These are phyloP conservation scores for Microdon myrmicae DNA, from an alignment of 2,888 invertebrate species.

Conservation along the genomic window DNA sequence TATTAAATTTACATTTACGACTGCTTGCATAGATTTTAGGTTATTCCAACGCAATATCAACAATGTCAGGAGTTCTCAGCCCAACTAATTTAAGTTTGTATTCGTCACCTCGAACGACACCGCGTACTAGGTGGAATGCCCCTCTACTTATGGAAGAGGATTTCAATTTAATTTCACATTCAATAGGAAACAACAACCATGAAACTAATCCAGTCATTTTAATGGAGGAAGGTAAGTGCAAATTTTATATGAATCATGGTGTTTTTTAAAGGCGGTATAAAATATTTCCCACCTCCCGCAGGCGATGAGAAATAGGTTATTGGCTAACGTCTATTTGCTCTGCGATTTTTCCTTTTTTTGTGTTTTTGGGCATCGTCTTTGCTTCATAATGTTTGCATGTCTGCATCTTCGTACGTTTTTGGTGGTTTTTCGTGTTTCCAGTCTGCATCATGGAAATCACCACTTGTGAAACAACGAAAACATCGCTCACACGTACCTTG, in stretches of 20 bases:
- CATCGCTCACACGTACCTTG: too few species aligned
- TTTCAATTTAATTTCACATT: constrained; percentile 90
- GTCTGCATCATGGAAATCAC: too few species aligned
- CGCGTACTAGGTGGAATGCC: constrained; percentile 84
- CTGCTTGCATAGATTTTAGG: constrained; percentile 81
- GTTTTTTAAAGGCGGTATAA: too few species aligned
- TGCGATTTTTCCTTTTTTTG: too few species aligned
- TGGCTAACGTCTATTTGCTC: too few species aligned
- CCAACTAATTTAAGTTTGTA: constrained; percentile 88
- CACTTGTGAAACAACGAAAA: too few species aligned
- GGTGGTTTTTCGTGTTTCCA: too few species aligned
- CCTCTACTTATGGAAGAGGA: constrained; percentile 94
- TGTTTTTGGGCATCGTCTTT: too few species aligned
- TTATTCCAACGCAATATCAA: constrained; percentile 85
- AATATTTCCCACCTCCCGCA: too few species aligned
- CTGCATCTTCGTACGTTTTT: too few species aligned
- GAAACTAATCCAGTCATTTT: constrained; percentile 78
- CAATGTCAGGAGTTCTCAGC: constrained; percentile 86
- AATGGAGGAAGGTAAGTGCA: constrained; percentile 78
- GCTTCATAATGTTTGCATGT: too few species aligned
- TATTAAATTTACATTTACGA: neutral
- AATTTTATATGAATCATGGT: neutral
- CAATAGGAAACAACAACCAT: constrained; percentile 71
- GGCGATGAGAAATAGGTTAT: too few species aligned
- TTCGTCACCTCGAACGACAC: constrained; percentile 78